Conservation (phyloP, 2,797 vertebrate species). For the Esox lucius region DNA sequence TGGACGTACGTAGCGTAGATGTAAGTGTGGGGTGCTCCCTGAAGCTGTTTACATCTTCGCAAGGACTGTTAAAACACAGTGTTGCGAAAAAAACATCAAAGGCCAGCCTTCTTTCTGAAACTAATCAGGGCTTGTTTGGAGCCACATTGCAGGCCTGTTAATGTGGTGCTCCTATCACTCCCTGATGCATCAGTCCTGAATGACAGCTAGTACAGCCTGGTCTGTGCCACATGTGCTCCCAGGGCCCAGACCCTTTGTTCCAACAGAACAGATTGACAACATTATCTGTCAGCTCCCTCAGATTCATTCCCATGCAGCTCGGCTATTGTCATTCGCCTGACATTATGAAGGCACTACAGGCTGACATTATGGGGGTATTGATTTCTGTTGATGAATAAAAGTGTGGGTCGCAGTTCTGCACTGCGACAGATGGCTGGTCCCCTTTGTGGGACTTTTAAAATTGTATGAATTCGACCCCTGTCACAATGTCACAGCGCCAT, state of each 20-base stretch:
- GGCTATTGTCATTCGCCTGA: slow-evolving; percentile 18
- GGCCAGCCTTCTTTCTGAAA: slow-evolving; percentile 25
- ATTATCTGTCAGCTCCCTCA: neutral
- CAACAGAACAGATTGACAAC: slow-evolving; percentile 1
- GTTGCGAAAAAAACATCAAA: slow-evolving; percentile 15
- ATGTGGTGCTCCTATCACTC: slow-evolving; percentile 43
- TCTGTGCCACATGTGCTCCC: slow-evolving; percentile 21
- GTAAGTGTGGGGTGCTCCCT: neutral
- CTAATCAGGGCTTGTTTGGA: slow-evolving; percentile 20
- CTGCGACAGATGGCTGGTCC: neutral
- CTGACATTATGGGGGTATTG: slow-evolving; percentile 38
- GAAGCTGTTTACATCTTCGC: slow-evolving; percentile 31
- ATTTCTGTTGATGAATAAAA: slow-evolving; percentile 25
- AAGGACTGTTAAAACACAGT: slow-evolving; percentile 26
- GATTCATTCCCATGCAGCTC: neutral
- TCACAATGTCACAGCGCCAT: slow-evolving; percentile 10
- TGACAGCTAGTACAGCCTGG: slow-evolving; percentile 40
- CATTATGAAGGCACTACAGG: neutral
- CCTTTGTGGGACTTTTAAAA: neutral
- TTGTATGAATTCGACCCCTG: no score
- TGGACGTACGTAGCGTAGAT: neutral
- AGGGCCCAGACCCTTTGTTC: neutral
- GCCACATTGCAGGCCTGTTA: slow-evolving; percentile 40
- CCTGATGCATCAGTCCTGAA: slow-evolving; percentile 51
- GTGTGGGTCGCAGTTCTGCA: neutral